These are phyloP conservation scores for Willisornis vidua DNA, from an alignment of 2,113 vertebrate genomes.

Conservation along the genomic window DNA sequence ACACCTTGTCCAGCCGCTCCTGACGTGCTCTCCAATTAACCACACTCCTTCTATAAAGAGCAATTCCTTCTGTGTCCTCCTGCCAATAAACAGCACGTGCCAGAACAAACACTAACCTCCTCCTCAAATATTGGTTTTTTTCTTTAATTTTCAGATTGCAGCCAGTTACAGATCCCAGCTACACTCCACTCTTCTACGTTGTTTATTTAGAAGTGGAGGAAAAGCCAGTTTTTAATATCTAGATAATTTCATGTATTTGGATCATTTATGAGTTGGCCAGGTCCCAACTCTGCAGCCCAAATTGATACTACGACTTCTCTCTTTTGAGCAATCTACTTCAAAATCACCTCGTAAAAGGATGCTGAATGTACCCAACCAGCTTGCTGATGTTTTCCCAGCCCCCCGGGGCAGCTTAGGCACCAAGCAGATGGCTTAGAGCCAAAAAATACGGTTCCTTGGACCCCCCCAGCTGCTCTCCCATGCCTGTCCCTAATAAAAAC, in stretches of 20 bases:
- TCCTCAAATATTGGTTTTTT: not conserved
- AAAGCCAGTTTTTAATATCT: slow-evolving; percentile 10
- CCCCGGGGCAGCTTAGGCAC: accelerated
- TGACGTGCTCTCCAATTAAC: not conserved
- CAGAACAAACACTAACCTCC: not conserved
- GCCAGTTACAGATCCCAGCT: not conserved
- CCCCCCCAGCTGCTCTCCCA: not conserved
- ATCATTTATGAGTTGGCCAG: slow-evolving; percentile 25
- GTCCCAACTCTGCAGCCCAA: slow-evolving; percentile 6
- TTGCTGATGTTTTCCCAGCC: not conserved
- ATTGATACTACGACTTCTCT: not conserved
- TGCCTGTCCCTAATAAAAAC: not conserved
- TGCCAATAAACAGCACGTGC: not conserved
- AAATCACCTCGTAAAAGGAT: not conserved
- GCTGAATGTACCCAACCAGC: not conserved
- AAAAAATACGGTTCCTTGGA: not conserved
- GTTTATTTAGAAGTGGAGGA: not conserved
- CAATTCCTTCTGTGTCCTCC: not conserved
- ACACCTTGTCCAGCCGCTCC: not conserved
- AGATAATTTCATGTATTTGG: slow-evolving; percentile 17
- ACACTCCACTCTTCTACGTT: not conserved
- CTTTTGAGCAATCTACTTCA: slow-evolving; percentile 20
- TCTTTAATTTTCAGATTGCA: not conserved
- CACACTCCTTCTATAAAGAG: not conserved
- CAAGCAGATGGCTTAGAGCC: not conserved